phyloP scores from a whole-genome alignment of 2,113 vertebrate species.

The Micronycteris hirsuta region DNA sequence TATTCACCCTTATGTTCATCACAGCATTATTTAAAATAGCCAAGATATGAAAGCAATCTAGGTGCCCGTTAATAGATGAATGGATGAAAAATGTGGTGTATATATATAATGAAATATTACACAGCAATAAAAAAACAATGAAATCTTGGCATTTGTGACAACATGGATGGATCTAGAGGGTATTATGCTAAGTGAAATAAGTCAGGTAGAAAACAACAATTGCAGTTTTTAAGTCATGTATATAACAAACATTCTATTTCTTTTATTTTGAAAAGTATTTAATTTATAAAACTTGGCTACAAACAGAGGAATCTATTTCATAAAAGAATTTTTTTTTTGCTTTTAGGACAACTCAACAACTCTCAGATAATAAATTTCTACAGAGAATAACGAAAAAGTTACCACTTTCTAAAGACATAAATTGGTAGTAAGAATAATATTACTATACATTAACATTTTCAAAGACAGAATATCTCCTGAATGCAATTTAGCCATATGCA shows the following conservation, averaged over 20 bases:
- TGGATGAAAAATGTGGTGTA: no score
- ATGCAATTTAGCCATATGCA: background rate
- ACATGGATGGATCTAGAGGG: no score
- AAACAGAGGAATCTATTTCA: slow-evolving; percentile 56
- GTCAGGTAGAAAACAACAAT: no score
- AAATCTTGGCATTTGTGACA: no score
- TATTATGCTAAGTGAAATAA: no score
- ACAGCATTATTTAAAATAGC: no score
- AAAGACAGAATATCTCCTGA: background rate
- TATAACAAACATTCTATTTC: slow-evolving; percentile 70
- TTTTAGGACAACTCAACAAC: slow-evolving; percentile 34
- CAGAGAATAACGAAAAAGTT: slow-evolving; percentile 34
- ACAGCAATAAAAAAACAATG: no score
- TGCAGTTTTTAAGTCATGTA: slow-evolving; percentile 56
- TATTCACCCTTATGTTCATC: no score
- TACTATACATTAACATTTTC: background rate
- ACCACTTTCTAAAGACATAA: background rate
- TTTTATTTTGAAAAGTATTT: slow-evolving; percentile 72
- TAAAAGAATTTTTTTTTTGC: background rate
- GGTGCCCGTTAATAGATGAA: no score
- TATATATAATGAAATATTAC: no score
- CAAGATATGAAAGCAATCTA: no score
- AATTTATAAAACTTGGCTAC: slow-evolving; percentile 67
- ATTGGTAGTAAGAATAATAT: background rate
- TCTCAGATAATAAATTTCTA: slow-evolving; percentile 46